Evolutionary conservation across 2,888 invertebrate genomes (phyloP).

Genomic region (Ichneumoninae sp.): DNA sequence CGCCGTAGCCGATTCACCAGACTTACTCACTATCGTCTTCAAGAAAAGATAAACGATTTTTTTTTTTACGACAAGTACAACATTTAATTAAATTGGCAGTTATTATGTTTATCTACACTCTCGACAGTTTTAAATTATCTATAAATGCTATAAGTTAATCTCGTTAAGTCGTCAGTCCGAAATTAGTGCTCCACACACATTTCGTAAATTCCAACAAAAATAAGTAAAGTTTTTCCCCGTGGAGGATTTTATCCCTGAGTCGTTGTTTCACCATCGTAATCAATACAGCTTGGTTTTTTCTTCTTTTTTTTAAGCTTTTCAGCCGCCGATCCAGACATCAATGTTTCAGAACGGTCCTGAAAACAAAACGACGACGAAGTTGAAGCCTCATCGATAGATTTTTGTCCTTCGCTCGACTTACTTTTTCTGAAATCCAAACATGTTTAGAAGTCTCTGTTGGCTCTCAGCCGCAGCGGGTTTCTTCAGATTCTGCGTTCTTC

Average conservation of each 20-base stretch:
- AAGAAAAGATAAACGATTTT: conserved; percentile 11
- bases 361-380: conserved; percentile 30
- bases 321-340: conserved; percentile 20
- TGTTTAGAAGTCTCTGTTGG: conserved; percentile 88
- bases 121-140: conserved; percentile 11
- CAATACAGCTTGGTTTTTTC: conserved; percentile 32
- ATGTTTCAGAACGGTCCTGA: conserved; percentile 65
- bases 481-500: conserved; percentile 71
- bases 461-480: conserved; percentile 82
- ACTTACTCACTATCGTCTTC: conserved; percentile 4
- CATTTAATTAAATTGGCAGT: conserved; percentile 52
- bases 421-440: conserved; percentile 89
- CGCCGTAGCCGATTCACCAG: conserved; percentile 75
- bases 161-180: conserved; percentile 19
- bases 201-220: conserved; percentile 21
- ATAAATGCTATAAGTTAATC: conserved; percentile 35
- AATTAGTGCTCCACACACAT: conserved; percentile 53
- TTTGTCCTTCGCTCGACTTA: conserved; percentile 78
- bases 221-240: not conserved
- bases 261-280: conserved; percentile 35
- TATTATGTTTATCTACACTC: conserved; percentile 32
- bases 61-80: conserved; percentile 43
- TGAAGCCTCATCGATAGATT: not conserved
- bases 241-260: conserved; percentile 39
- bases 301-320: not conserved